Evolutionary conservation across 2,888 invertebrate species (phyloP), one percentile per base, ranked within the genome.

Genomic region (Drosophila nr. fundita): DNA sequence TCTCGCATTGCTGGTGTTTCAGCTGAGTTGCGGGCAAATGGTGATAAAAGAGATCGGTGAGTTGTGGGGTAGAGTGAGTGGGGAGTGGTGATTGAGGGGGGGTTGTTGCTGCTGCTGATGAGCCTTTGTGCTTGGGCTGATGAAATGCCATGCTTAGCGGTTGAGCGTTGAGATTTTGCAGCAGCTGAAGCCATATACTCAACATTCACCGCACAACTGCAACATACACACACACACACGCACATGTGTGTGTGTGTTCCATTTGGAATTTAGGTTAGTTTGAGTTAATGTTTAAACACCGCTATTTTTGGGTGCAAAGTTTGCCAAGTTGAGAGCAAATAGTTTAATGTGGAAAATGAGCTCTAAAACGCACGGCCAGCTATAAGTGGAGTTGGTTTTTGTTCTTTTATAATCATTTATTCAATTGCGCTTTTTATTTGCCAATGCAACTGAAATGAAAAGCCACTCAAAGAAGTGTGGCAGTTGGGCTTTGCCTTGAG

Each of bases 101-200:
- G 55, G 34, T 65, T 63, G 65, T 40, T 53, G 32, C 15, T 57
- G 62, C 38, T 48, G 27, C 45, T 57, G 42, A 24, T 45, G 38
- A 55, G 38, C 32, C 32, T 42, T 78, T 71, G 45, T 55, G 69
- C 32, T 61, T 57, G 60, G 59, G 74, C 86, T 87, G 89, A 88
- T 89, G 89, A 87, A 89, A 89, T 80, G 87, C 82, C 80, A 80
- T 80, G 84, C 89, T 89, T 87, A 85, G 90, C 83, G 89, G 90
- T 89, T 76, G 72, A 86, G 84, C 75, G 69, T 75, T 71, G 87
- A 80, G 87, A 88, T 86, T 88, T 86, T 73, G 30, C 27, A 60
- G 45, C 42, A 60, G 61, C 42, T 62, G 70, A 73, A 73, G 65
- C 73, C 66, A 50, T 69, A 74, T 68, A 72, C 69, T 55, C 68